Evolutionary conservation across 2,888 invertebrate species (phyloP).

Genomic region (Melipona bicolor): DNA sequence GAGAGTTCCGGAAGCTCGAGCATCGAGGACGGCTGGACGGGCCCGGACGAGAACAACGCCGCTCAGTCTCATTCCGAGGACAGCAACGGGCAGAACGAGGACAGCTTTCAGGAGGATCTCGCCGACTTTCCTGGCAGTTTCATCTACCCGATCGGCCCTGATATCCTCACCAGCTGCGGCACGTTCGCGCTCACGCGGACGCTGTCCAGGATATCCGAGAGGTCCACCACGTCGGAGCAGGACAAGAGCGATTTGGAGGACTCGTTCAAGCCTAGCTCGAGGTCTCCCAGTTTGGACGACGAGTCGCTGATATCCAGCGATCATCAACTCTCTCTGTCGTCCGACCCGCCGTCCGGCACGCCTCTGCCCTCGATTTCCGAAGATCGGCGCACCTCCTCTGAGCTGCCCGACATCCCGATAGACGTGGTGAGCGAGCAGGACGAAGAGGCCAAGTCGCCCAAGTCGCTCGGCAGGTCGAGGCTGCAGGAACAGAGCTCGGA

Average conservation of each 20-base stretch:
- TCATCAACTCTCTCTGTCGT: conserved; percentile 93
- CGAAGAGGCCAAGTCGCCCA: conserved; percentile 80
- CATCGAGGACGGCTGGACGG: conserved; percentile 93
- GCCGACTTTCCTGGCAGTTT: conserved; percentile 91
- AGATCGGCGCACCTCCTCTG: conserved; percentile 92
- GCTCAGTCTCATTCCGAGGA: conserved; percentile 80
- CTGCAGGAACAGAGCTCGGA: conserved; percentile 88
- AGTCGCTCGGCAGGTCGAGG: conserved; percentile 71
- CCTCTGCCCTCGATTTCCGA: conserved; percentile 88
- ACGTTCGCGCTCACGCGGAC: conserved; percentile 91
- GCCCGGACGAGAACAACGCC: conserved; percentile 86
- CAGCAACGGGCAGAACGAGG: conserved; percentile 81
- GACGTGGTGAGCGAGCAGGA: conserved; percentile 87
- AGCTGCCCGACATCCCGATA: conserved; percentile 93
- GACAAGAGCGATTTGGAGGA: conserved; percentile 93
- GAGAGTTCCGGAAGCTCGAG: conserved; percentile 95
- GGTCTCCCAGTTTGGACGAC: conserved; percentile 93
- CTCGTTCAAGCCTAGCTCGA: conserved; percentile 93
- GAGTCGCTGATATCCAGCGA: conserved; percentile 93
- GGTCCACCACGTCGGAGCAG: conserved; percentile 95
- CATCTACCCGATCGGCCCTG: conserved; percentile 89
- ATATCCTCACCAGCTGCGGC: conserved; percentile 90
- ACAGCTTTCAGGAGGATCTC: conserved; percentile 90
- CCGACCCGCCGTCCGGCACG: conserved; percentile 89
- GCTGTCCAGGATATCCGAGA: conserved; percentile 93